Conservation (phyloP, 2,797 vertebrate species). For the Florisuga fusca region DNA sequence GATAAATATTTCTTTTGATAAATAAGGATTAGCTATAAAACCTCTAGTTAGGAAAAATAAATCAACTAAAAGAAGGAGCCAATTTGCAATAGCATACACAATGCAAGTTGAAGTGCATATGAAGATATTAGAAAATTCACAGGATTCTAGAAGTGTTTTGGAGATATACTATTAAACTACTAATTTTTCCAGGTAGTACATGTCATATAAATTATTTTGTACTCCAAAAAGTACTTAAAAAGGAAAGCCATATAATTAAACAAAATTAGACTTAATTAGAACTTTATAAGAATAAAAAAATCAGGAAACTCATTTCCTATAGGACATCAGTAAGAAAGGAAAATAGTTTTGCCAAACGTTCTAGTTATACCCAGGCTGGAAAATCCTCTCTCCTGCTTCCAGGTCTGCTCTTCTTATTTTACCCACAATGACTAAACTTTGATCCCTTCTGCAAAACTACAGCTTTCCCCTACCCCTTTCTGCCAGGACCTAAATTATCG, state of each 20-base stretch:
- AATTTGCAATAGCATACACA: not conserved
- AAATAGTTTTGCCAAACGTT: not conserved
- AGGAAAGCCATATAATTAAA: not conserved
- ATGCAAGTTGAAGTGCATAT: not conserved
- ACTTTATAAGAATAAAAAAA: not conserved
- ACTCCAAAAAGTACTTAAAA: not conserved
- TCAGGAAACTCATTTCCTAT: not conserved
- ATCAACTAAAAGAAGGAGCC: not conserved
- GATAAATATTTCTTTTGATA: not conserved
- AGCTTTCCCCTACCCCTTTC: not conserved
- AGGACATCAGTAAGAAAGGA: not conserved
- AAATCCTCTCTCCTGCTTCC: not conserved
- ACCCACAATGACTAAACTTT: not conserved
- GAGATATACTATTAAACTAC: not conserved
- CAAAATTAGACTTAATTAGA: not conserved
- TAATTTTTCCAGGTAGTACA: not conserved
- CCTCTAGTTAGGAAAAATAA: not conserved
- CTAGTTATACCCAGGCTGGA: not conserved
- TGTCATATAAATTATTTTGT: not conserved
- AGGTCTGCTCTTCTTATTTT: not conserved
- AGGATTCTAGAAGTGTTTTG: not conserved
- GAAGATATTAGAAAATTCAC: not conserved
- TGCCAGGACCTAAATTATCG: not conserved
- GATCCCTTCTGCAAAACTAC: not conserved
- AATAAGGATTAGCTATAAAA: conserved; percentile 11